These are phyloP conservation scores for Diadophis punctatus DNA, from an alignment of 2,113 vertebrate genomes.

Conservation along the genomic window DNA sequence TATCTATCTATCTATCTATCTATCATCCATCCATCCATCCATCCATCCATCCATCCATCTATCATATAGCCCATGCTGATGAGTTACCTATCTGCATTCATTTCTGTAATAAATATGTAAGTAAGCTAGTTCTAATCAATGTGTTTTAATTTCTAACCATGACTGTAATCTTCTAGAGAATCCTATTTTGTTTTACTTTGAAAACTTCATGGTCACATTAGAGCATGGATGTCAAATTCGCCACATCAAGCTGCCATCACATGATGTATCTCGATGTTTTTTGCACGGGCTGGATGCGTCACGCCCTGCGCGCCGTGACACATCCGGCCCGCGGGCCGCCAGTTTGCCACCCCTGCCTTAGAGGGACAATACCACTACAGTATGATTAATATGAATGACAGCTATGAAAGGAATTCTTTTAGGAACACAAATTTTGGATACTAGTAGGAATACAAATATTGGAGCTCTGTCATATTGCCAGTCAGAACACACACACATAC, in stretches of 20 bases:
- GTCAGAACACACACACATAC: neutral
- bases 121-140: neutral
- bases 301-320: no score
- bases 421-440: neutral
- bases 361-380: neutral
- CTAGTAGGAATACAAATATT: neutral
- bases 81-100: neutral
- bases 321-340: no score
- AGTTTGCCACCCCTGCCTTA: neutral
- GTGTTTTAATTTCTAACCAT: neutral
- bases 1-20: no score
- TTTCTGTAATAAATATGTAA: neutral
- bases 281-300: no score
- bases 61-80: no score
- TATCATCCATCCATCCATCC: no score
- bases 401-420: neutral
- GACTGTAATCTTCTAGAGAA: neutral
- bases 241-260: no score
- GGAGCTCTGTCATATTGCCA: neutral
- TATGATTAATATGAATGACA: neutral
- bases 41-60: no score
- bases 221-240: neutral
- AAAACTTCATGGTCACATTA: neutral
- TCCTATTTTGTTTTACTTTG: neutral
- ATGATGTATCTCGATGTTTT: no score